Base-by-base conservation (phyloP, 2,113 vertebrate species). In the Passerina amoena region DNA sequence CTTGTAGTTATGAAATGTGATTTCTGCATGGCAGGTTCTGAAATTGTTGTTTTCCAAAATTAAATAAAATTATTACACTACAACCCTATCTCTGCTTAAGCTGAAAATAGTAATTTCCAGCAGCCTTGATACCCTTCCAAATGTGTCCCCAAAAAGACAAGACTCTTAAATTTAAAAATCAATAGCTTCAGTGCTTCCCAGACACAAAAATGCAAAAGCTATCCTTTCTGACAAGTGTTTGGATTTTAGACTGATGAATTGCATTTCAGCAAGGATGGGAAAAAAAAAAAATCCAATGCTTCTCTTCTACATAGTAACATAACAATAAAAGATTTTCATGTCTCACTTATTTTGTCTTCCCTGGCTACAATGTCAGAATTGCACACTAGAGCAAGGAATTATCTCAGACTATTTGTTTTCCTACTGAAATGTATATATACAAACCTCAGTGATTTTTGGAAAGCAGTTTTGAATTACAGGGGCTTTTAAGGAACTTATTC, bases 141-240 rank as follows among this genome's bases (percentile, higher is more conserved):
- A 35, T 31, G 51, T 82, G 28, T 4, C 40, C 35, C 45, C 40
- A 0, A 59, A 94, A 94, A 82, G 54, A 70, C 50, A 95, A 87
- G 87, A 59, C 40, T 44, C 61, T 66, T 81, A 93, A 95, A 96
- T 97, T 92, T 95, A 93, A 97, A 97, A 96, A 96, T 95, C 79
- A 95, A 87, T 94, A 65, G 30, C 48, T 85, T 66, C 66, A 95
- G n/a, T 94, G 11, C 38, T 95, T 96, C 60, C 48, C 75, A 97
- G 76, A 85, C 75, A 80, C 44, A 89, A 91, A 79, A 20, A 86
- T 54, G 54, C 70, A 95, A 72, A 94, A 95, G 40, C 40, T 81
- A 48, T 95, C 33, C n/a, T 93, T 57, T 95, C 82, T 89, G 91
- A 94, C 81, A 96, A 88, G 60, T 56, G 31, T 77, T 95, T 84